These are phyloP conservation scores for Aethes cnicana DNA, from an alignment of 2,888 invertebrate species.

Conservation along the genomic window DNA sequence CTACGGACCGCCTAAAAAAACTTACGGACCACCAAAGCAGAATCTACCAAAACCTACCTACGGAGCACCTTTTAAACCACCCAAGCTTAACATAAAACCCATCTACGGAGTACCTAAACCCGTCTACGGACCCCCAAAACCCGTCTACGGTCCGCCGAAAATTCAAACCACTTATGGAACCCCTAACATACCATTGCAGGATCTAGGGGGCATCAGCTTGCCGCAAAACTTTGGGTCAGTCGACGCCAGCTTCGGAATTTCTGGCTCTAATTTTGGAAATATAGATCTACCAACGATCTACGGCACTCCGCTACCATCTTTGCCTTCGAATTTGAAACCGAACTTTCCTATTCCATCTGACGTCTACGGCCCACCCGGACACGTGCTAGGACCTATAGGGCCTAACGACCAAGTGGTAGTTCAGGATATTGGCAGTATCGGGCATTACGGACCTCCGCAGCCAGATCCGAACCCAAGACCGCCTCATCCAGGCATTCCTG, in stretches of 20 bases:
- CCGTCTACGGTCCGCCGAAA: constrained; percentile 63
- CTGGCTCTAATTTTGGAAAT: constrained; percentile 37
- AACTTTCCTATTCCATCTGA: constrained; percentile 71
- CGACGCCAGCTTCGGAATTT: constrained; percentile 1
- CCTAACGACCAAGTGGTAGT: constrained; percentile 66
- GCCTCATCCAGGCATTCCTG: constrained; percentile 86
- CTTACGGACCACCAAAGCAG: constrained; percentile 59
- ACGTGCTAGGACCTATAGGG: constrained; percentile 60
- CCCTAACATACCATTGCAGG: constrained; percentile 46
- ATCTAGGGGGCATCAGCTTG: constrained; percentile 41
- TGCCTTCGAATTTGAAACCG: constrained; percentile 65
- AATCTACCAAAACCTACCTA: constrained; percentile 57
- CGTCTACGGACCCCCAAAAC: constrained; percentile 73
- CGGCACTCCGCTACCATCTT: constrained; percentile 60
- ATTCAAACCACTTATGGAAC: constrained; percentile 47
- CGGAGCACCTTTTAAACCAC: constrained; percentile 61
- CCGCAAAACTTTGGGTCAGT: constrained; percentile 33
- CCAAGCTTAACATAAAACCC: constrained; percentile 54
- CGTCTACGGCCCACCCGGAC: constrained; percentile 76
- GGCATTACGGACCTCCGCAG: constrained; percentile 82
- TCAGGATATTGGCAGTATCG: constrained; percentile 57
- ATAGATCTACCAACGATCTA: constrained; percentile 67
- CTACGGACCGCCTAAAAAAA: constrained; percentile 61
- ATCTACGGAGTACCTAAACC: constrained; percentile 54
- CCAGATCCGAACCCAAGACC: constrained; percentile 83